These are phyloP conservation scores for Drosophila arawakana DNA, from an alignment of 1,140 invertebrate genomes.

Conservation along the genomic window DNA sequence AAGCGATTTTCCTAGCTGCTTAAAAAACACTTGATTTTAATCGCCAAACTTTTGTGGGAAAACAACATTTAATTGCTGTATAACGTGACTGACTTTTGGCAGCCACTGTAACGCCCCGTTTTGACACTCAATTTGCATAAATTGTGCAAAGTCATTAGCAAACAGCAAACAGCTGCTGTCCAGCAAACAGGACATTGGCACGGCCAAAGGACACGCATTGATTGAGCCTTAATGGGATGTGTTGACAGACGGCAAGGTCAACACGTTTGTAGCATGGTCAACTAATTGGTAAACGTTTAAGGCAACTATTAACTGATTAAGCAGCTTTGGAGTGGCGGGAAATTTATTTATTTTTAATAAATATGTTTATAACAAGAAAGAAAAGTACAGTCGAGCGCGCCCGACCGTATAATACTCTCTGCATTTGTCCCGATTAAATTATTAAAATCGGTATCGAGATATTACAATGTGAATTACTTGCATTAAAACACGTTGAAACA, in stretches of 20 bases:
- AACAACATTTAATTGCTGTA: slow-evolving; percentile 45
- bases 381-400: too few relatives aligned
- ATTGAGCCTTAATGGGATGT: slow-evolving; percentile 58
- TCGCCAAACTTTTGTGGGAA: background rate
- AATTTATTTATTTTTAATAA: too few relatives aligned
- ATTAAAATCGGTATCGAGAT: too few relatives aligned
- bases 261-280: background rate
- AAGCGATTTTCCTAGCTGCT: background rate
- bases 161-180: slow-evolving; percentile 16
- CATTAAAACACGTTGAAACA: too few relatives aligned
- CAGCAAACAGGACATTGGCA: slow-evolving; percentile 25
- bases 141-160: slow-evolving; percentile 66
- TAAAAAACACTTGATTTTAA: slow-evolving; percentile 2
- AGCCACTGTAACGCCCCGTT: slow-evolving; percentile 31
- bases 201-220: slow-evolving; percentile 21
- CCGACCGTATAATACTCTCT: too few relatives aligned
- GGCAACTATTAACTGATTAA: background rate
- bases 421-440: too few relatives aligned
- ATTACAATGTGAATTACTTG: too few relatives aligned
- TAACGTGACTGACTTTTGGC: slow-evolving; percentile 26
- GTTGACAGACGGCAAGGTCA: slow-evolving; percentile 55
- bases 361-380: too few relatives aligned
- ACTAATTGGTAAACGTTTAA: background rate
- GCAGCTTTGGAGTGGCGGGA: too few relatives aligned
- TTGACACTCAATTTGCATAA: slow-evolving; percentile 71